Conservation (phyloP, 2,888 invertebrate genomes). For the Prenolepis imparis region DNA sequence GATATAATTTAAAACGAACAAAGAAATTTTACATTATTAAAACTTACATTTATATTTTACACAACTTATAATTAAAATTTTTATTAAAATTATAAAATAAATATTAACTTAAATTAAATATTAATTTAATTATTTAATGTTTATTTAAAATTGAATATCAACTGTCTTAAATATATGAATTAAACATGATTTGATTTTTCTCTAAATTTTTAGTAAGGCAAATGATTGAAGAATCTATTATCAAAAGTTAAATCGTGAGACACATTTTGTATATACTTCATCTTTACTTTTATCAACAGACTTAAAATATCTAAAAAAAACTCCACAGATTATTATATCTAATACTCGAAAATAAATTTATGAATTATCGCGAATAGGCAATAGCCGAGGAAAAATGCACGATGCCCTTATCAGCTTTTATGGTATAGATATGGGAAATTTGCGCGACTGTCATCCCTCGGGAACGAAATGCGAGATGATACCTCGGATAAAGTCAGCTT, state of each 20-base stretch:
- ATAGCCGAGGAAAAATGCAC: constrained; percentile 65
- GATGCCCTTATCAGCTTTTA: constrained; percentile 68
- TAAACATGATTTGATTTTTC: neutral
- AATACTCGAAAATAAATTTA: constrained; percentile 65
- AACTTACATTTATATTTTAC: neutral
- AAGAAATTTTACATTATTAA: neutral
- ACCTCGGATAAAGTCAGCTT: constrained; percentile 43
- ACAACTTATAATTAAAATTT: neutral
- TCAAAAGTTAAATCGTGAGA: neutral
- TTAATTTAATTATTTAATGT: too few species aligned
- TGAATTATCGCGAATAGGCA: constrained; percentile 55
- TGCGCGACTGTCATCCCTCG: constrained; percentile 59
- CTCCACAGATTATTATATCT: neutral
- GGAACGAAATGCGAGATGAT: constrained; percentile 53
- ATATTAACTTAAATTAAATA: neutral
- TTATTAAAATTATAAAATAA: constrained; percentile 7
- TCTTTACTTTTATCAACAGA: neutral
- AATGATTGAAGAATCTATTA: neutral
- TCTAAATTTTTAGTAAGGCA: neutral
- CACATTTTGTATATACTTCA: neutral
- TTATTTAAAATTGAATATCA: neutral
- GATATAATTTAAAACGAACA: neutral
- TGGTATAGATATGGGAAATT: constrained; percentile 66
- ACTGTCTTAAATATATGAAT: neutral
- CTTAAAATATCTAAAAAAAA: constrained; percentile 23